Evolutionary conservation across 64 coral and sea anemone species (phyloP).

Genomic region (Porites australiensis): DNA sequence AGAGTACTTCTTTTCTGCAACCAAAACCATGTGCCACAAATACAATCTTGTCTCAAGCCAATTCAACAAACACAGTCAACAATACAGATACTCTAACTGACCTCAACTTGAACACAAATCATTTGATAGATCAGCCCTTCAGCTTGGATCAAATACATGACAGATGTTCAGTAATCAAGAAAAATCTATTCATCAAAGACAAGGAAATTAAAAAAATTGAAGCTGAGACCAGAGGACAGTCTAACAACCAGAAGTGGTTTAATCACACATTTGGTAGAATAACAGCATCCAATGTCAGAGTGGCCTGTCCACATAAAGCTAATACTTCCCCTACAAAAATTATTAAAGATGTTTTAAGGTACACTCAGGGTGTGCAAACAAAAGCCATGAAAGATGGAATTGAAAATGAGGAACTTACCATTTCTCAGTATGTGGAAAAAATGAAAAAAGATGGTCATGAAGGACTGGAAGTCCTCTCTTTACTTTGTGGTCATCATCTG

Average conservation of each 20-base stretch:
- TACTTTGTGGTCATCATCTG: too few species aligned
- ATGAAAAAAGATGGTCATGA: too few species aligned
- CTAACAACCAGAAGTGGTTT: too few species aligned
- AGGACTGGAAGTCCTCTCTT: too few species aligned
- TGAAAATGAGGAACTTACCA: constrained; percentile 34
- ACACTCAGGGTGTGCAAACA: constrained; percentile 43
- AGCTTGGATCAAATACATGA: constrained; percentile 76
- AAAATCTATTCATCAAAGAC: constrained; percentile 52
- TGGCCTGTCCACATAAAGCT: too few species aligned
- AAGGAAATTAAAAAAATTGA: constrained; percentile 60
- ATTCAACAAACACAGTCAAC: too few species aligned
- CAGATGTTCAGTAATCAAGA: constrained; percentile 59
- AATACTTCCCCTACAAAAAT: too few species aligned
- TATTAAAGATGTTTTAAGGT: constrained; percentile 72
- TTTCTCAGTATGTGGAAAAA: constrained; percentile 12
- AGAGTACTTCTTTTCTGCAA: too few species aligned
- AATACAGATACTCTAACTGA: too few species aligned
- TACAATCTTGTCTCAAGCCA: too few species aligned
- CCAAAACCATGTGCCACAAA: too few species aligned
- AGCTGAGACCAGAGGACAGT: constrained; percentile 73
- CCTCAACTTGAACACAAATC: neutral
- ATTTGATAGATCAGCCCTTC: constrained; percentile 35
- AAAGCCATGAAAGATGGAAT: constrained; percentile 58
- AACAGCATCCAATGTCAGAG: constrained; percentile 78
- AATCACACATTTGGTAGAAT: constrained; percentile 64